Evolutionary conservation across 1,140 invertebrate species (phyloP), one percentile per base, ranked within the genome.

Genomic region (Eupristina koningsbergeri): DNA sequence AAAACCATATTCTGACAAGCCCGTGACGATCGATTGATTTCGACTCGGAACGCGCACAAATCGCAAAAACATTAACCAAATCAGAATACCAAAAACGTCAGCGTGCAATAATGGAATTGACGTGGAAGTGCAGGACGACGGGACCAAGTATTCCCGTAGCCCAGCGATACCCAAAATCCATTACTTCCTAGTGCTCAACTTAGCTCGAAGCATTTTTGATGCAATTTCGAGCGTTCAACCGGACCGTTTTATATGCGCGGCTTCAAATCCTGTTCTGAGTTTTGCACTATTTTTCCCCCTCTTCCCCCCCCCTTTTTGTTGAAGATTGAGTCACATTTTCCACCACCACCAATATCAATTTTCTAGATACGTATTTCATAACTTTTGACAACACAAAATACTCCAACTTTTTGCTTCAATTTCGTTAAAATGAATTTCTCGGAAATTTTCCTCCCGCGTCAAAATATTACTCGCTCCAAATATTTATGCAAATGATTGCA

Each of bases 1-100:
- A 36, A 67, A 67, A 17, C 63, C 15, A 1, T 19, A 22, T 31
- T 39, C 31, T 13, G 61, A 15, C 5, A 19, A 1, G 22, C 17
- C n/a, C n/a, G 17, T 8, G 13, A 41, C 29, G n/a, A 71, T 41
- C 8, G 22, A 71, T 71, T 71, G 67, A 71, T 71, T 71, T 71
- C n/a, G 41, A 26, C n/a, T 71, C 22, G 36, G 41, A 13, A 36
- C 19, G 17, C 8, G 17, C 3, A 71, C 34, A 71, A 71, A 71
- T 71, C 36, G 64, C 41, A 71, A 76, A 76, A 76, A 58, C 9
- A 39, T 58, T 76, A 34, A 13, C 29, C 29, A 58, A 76, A 76
- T 76, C 19, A 58, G 19, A 41, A n/a, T 36, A 78, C 41, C 45
- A 76, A 76, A 76, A 76, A 39, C 19, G 45, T 6, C 47, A n/a